A percentile compares a stretch with the other conserved stretches of the same genome.
Conservation (phyloP, 2,113 vertebrate genomes). For the Callocephalon fimbriatum region DNA sequence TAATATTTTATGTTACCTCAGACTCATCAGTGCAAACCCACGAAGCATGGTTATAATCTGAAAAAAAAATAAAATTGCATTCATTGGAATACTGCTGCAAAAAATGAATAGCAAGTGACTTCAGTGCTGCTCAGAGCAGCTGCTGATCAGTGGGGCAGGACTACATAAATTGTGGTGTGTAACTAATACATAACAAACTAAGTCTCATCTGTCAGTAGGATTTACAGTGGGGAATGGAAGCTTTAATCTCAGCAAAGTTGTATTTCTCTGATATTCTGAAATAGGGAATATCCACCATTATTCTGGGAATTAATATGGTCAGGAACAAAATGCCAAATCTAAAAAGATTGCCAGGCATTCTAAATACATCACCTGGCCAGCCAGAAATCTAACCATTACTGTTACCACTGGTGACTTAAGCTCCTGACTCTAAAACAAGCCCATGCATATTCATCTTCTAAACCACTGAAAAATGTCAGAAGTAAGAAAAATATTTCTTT, state of each 20-base stretch:
- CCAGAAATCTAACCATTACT: background rate
- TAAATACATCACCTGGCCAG: background rate
- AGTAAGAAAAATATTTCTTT: background rate
- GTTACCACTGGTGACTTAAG: background rate
- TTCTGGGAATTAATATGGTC: background rate
- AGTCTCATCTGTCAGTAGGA: background rate
- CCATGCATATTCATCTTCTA: background rate
- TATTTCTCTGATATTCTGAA: background rate
- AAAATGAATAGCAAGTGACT: background rate
- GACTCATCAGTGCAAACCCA: background rate
- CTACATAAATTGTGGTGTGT: background rate
- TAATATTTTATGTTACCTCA: background rate
- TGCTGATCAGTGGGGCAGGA: background rate
- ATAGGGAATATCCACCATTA: background rate
- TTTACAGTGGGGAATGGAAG: background rate
- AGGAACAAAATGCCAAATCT: background rate
- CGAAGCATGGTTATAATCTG: background rate
- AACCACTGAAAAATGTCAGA: background rate
- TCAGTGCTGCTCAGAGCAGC: background rate
- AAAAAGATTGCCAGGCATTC: background rate
- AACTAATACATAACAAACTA: background rate
- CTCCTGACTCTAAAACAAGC: background rate
- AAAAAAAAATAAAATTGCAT: background rate
- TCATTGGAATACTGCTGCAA: background rate
- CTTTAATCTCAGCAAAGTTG: background rate